A percentile compares a stretch with the other conserved stretches of the same genome.
phyloP scores from a whole-genome alignment of 1,140 invertebrate genomes.

The Drosophila quadrilineata region DNA sequence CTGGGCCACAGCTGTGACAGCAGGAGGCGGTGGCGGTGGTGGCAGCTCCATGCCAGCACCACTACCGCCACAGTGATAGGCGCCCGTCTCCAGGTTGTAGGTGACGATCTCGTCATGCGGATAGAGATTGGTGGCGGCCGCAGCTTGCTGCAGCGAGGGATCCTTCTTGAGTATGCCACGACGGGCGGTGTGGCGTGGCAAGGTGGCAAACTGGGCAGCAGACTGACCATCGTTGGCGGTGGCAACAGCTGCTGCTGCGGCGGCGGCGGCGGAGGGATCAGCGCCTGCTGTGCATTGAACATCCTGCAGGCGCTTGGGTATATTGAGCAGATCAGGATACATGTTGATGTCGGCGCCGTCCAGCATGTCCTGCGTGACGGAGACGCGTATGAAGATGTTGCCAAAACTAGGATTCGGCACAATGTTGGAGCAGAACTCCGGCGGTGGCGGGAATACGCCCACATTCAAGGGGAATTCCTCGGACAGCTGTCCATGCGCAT shows the following conservation, averaged over 20 bases:
- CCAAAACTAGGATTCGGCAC: constrained; percentile 83
- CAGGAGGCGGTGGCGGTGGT: constrained; percentile 65
- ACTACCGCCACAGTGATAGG: constrained; percentile 47
- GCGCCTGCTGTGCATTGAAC: constrained; percentile 45
- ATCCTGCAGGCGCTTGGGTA: constrained; percentile 84
- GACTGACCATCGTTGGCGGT: constrained; percentile 41
- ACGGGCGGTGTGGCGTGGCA: constrained; percentile 82
- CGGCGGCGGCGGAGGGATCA: constrained; percentile 60
- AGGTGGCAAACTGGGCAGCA: constrained; percentile 83
- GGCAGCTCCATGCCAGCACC: constrained; percentile 64
- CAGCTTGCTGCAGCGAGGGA: constrained; percentile 54
- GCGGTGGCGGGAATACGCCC: constrained; percentile 85
- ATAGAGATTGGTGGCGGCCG: constrained; percentile 58
- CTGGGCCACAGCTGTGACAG: constrained; percentile 64
- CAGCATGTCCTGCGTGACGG: constrained; percentile 86
- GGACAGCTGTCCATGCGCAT: constrained; percentile 50
- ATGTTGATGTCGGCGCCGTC: constrained; percentile 83
- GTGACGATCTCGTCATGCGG: constrained; percentile 78
- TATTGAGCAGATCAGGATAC: constrained; percentile 90
- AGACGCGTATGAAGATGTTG: constrained; percentile 89
- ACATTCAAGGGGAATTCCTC: constrained; percentile 81
- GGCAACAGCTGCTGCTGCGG: constrained; percentile 57
- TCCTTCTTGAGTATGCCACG: constrained; percentile 79
- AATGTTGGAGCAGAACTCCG: constrained; percentile 85
- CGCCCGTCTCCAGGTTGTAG: constrained; percentile 76